These are phyloP conservation scores for Crepidodera aurea DNA, from an alignment of 2,888 invertebrate genomes.

Conservation along the genomic window DNA sequence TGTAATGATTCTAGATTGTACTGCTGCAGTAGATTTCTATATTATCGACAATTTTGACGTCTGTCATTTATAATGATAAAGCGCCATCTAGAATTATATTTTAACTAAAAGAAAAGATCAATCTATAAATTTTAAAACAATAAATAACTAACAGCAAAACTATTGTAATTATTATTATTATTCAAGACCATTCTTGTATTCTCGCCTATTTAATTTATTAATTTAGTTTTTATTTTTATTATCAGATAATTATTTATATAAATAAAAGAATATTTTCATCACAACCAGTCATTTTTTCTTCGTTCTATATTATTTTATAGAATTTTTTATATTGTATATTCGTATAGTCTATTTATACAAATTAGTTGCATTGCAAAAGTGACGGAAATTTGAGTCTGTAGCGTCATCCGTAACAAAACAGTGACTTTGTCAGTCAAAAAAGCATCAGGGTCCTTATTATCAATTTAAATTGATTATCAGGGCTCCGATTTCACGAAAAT, in stretches of 20 bases:
- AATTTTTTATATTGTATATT: slow-evolving; percentile 17
- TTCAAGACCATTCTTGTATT: background rate
- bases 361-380: slow-evolving; percentile 7
- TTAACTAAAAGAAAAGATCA: no score
- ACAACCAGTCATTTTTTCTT: slow-evolving; percentile 7
- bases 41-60: no score
- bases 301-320: background rate
- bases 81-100: no score
- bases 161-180: slow-evolving; percentile 1
- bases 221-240: slow-evolving; percentile 2
- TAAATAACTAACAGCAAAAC: slow-evolving; percentile 3
- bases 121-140: no score
- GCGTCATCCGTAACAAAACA: no score
- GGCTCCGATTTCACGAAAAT: no score
- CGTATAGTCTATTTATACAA: slow-evolving; percentile 14
- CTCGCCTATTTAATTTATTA: slow-evolving; percentile 9
- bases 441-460: no score
- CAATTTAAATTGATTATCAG: no score
- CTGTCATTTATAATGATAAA: no score
- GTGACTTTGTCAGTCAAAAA: no score
- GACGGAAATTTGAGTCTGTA: background rate
- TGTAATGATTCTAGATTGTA: no score
- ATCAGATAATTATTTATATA: slow-evolving; percentile 10
- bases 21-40: no score
- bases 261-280: background rate